Percentiles rank a stretch among this genome's conserved stretches.
phyloP scores from a whole-genome alignment of 2,888 invertebrate genomes.

The Leptogaster cylindrica region DNA sequence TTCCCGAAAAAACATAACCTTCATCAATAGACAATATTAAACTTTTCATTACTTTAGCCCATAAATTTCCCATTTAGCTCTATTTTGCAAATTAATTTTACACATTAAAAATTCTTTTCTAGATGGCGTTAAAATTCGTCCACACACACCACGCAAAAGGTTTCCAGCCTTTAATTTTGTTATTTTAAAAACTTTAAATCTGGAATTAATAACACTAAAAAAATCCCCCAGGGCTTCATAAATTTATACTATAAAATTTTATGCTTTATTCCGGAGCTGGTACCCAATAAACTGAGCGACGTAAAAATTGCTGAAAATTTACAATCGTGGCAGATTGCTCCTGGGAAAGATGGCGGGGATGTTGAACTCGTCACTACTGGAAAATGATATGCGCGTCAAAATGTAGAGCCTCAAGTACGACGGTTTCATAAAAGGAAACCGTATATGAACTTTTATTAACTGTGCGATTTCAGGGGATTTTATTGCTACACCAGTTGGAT shows the following conservation, averaged over 20 bases:
- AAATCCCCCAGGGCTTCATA: conserved; percentile 29
- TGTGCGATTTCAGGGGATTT: conserved; percentile 14
- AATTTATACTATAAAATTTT: conserved; percentile 26
- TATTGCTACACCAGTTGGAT: conserved; percentile 18
- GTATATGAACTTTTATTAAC: conserved; percentile 34
- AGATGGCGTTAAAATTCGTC: too few species aligned
- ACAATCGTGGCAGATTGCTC: conserved; percentile 29
- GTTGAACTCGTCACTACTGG: too few species aligned
- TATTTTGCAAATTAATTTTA: too few species aligned
- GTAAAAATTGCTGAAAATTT: conserved; percentile 23
- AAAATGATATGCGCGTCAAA: too few species aligned
- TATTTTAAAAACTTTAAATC: conserved; percentile 20
- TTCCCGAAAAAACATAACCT: too few species aligned
- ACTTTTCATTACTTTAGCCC: too few species aligned
- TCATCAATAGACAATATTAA: too few species aligned
- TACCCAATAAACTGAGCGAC: conserved; percentile 29
- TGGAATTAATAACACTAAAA: conserved; percentile 30
- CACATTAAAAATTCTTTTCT: too few species aligned
- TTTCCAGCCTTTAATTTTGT: conserved; percentile 22
- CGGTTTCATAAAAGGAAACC: too few species aligned
- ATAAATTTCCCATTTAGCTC: too few species aligned
- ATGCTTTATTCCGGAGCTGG: conserved; percentile 17
- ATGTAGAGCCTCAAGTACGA: background rate
- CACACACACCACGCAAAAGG: too few species aligned
- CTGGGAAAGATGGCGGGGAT: background rate